These are phyloP conservation scores for Aphaenogaster floridana DNA, from an alignment of 1,140 invertebrate species.

Conservation along the genomic window DNA sequence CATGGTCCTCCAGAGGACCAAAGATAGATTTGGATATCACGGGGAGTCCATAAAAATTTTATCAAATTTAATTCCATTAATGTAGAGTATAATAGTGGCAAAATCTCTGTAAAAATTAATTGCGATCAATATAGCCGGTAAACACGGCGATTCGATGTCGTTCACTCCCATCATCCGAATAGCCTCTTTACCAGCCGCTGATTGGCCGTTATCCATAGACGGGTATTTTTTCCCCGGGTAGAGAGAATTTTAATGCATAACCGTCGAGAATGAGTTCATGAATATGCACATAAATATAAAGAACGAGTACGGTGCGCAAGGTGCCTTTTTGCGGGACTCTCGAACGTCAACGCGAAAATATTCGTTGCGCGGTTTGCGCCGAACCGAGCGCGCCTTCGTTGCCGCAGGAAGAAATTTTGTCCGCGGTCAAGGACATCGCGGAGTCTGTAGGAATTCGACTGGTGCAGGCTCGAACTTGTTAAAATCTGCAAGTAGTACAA, in stretches of 20 bases:
- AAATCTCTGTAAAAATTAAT: slow-evolving; percentile 14
- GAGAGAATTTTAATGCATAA: slow-evolving; percentile 56
- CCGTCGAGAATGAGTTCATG: slow-evolving; percentile 25
- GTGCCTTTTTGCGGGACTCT: slow-evolving; percentile 14
- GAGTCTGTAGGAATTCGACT: background rate
- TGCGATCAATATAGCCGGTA: slow-evolving; percentile 11
- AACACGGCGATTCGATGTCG: slow-evolving; percentile 19
- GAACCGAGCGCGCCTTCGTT: background rate
- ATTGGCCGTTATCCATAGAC: slow-evolving; percentile 22
- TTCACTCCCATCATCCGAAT: slow-evolving; percentile 4
- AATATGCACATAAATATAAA: slow-evolving; percentile 58
- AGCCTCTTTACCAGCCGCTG: slow-evolving; percentile 19
- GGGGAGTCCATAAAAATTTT: background rate
- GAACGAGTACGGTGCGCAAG: background rate
- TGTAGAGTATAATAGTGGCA: background rate
- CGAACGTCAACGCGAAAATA: slow-evolving; percentile 38
- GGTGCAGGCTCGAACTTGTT: background rate
- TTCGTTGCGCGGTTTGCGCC: slow-evolving; percentile 30
- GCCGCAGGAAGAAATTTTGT: slow-evolving; percentile 41
- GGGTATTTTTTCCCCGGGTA: background rate
- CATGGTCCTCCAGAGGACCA: background rate
- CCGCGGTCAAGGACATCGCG: slow-evolving; percentile 53
- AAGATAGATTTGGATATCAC: background rate
- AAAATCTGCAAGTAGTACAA: background rate
- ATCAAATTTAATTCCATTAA: background rate